Evolutionary conservation across 1,140 invertebrate species (phyloP), one percentile per base, ranked within the genome.

Genomic region (Brachionus angularis): DNA sequence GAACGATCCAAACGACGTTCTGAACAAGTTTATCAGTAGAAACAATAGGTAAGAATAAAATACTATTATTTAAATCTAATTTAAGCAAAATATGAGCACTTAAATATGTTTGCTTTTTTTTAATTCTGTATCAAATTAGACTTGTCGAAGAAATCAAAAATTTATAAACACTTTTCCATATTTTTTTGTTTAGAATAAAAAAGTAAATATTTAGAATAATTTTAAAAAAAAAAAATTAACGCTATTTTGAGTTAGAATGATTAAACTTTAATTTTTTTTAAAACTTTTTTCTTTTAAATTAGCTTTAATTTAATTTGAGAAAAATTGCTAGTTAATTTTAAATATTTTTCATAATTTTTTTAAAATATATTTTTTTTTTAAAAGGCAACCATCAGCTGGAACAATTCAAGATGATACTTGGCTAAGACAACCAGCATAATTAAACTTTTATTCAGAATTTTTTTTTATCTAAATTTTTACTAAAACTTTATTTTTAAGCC

Each of bases 321-420:
- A 61, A 61, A 61, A 33, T 61, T 61, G 34, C 34, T 61, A 25
- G 55, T 61, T 61, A 16, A 14, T 61, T 52, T 52, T 14, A 36
- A 44, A 61, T 39, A 33, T 58, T 34, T 18, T 21, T 25, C 8
- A 16, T 21, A 58, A 10, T 21, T 58, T 18, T 34, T 58, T 33
- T 33, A 49, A 64, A 44, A 7, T 2, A 36, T 10, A 7, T 27
- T 21, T 47, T 47, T 36, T 27, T 10, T 47, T 36, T 29, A 25
- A 21, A 16, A 79, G 78, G 75, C 77, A 77, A 7, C 76, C 78
- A 27, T 78, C 78, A 23, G 75, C 77, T 25, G 75, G 76, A 36
- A 79, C 78, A n/a, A 72, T 79, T 16, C 76, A 78, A 69, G 78
- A 79, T 71, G 78, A 79, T 53, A 73, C 78, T 7, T 79, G 78